phyloP scores from a whole-genome alignment of 2,888 invertebrate species.

The Hyposoter dolosus region DNA sequence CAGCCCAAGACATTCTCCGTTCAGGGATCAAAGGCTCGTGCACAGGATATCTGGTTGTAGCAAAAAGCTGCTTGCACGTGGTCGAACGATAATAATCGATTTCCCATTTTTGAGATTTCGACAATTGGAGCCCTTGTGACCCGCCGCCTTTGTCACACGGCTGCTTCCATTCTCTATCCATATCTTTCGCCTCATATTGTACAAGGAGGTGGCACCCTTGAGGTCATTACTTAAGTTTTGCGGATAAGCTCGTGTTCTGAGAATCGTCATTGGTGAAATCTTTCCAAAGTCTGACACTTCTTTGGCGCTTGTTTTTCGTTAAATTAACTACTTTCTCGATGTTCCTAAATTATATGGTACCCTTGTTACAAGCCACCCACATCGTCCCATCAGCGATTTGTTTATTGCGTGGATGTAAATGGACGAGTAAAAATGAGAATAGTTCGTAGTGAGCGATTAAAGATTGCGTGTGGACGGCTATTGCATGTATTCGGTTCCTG shows the following conservation, averaged over 20 bases:
- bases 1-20: neutral
- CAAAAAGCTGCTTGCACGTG: neutral
- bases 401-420: neutral
- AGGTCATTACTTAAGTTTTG: neutral
- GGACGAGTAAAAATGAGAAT: neutral
- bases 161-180: neutral
- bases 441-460: conserved; percentile 3
- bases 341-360: neutral
- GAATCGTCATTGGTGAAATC: neutral
- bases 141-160: neutral
- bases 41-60: neutral
- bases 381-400: neutral
- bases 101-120: neutral
- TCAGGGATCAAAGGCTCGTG: neutral
- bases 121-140: neutral
- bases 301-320: neutral
- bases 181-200: neutral
- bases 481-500: conserved; percentile 41
- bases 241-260: neutral
- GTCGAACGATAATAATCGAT: neutral
- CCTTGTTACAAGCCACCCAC: too few relatives aligned
- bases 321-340: neutral
- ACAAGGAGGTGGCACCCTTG: neutral
- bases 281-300: neutral
- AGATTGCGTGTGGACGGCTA: conserved; percentile 59